Evolutionary conservation across 2,797 vertebrate genomes (phyloP).

Genomic region (Sus cebifrons): DNA sequence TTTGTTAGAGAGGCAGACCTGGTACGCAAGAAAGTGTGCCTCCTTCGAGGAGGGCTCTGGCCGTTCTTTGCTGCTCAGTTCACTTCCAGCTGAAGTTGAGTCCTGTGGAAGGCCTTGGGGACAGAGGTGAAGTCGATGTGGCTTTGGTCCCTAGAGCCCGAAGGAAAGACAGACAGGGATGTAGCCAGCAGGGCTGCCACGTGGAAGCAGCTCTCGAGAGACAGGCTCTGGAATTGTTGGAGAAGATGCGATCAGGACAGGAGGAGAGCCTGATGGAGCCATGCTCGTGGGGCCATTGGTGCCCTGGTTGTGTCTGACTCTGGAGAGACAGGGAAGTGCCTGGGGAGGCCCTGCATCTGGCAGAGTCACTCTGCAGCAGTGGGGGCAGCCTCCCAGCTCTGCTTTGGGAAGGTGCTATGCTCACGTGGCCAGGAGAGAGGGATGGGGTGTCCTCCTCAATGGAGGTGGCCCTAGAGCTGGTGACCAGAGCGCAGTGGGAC

Average conservation of each 20-base stretch:
- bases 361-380: too few species aligned
- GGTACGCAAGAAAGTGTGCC: accelerated
- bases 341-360: neutral
- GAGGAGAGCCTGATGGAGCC: neutral
- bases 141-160: neutral
- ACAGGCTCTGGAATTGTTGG: neutral
- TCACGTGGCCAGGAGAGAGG: neutral
- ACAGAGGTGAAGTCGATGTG: neutral
- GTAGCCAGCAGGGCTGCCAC: neutral
- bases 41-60: neutral
- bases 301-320: neutral
- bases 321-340: neutral
- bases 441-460: accelerated
- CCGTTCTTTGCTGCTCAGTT: neutral
- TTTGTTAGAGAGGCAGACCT: neutral
- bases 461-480: neutral
- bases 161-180: neutral
- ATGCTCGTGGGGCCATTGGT: accelerated
- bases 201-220: neutral
- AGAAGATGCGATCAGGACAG: neutral
- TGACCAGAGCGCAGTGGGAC: neutral
- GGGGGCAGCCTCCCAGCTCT: accelerated
- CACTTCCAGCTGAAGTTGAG: neutral
- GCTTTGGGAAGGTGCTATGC: neutral
- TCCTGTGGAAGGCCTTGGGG: too few species aligned